phyloP scores from a whole-genome alignment of 2,888 invertebrate genomes.

The Leptura quadrifasciata region DNA sequence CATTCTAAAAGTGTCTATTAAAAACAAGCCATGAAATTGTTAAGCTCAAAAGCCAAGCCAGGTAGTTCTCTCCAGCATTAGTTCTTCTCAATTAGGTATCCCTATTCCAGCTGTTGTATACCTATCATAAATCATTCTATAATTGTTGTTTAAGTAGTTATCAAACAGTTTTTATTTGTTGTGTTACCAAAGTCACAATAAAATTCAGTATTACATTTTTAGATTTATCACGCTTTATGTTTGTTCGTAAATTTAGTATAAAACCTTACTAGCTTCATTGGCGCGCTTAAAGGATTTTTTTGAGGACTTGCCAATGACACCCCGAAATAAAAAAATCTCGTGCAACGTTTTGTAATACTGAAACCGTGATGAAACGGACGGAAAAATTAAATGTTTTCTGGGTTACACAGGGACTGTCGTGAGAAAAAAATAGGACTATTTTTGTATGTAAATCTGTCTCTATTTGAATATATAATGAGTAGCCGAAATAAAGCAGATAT shows the following conservation, averaged over 20 bases:
- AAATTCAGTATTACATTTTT: constrained; percentile 34
- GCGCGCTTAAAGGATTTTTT: background rate
- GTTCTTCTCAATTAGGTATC: constrained; percentile 53
- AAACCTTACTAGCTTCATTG: background rate
- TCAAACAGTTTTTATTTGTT: constrained; percentile 53
- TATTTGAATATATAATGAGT: too few relatives aligned
- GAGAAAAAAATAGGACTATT: too few relatives aligned
- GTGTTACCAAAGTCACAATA: constrained; percentile 54
- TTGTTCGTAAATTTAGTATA: background rate
- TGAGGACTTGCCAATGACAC: background rate
- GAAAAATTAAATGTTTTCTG: too few relatives aligned
- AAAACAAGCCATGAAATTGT: constrained; percentile 53
- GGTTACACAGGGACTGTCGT: too few relatives aligned
- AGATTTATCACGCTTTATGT: constrained; percentile 8
- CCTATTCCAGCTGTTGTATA: constrained; percentile 52
- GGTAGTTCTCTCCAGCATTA: constrained; percentile 51
- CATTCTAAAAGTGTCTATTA: constrained; percentile 52
- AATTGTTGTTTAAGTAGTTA: constrained; percentile 55
- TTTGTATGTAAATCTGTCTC: too few relatives aligned
- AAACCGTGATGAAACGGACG: too few relatives aligned
- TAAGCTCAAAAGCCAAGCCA: constrained; percentile 47
- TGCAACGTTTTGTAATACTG: too few relatives aligned
- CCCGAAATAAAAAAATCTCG: too few relatives aligned
- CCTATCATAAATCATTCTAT: constrained; percentile 56
- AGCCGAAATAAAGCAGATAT: too few relatives aligned